These are phyloP conservation scores for Agriopis marginaria DNA, from an alignment of 2,888 invertebrate genomes.

Conservation along the genomic window DNA sequence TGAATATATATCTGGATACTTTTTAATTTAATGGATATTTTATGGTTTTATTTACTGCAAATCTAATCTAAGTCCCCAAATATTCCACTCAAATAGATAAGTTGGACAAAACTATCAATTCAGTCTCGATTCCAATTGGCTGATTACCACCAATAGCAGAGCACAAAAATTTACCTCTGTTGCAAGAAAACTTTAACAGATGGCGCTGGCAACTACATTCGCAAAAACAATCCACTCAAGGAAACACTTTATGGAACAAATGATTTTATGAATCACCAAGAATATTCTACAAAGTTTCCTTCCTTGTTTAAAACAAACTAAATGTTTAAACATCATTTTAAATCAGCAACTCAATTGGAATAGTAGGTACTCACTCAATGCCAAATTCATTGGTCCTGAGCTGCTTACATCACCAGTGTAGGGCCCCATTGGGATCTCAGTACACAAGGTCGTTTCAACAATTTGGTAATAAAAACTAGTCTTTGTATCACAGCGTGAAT, in stretches of 20 bases:
- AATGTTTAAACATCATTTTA: background rate
- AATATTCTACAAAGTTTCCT: slow-evolving; percentile 14
- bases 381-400: slow-evolving; percentile 5
- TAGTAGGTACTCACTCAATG: slow-evolving; percentile 23
- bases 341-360: background rate
- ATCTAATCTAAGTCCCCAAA: background rate
- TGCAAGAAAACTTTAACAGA: slow-evolving; percentile 36
- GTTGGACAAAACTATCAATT: background rate
- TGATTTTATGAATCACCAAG: slow-evolving; percentile 22
- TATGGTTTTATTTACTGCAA: too few species aligned
- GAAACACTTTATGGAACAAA: slow-evolving; percentile 4
- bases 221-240: slow-evolving; percentile 9
- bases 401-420: slow-evolving; percentile 14
- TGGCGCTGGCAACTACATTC: slow-evolving; percentile 41
- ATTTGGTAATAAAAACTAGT: slow-evolving; percentile 30
- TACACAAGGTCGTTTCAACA: slow-evolving; percentile 28
- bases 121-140: slow-evolving; percentile 7
- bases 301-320: slow-evolving; percentile 4
- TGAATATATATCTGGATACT: too few species aligned
- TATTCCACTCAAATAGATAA: background rate
- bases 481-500: background rate
- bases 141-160: slow-evolving; percentile 4
- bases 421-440: slow-evolving; percentile 23
- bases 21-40: too few species aligned
- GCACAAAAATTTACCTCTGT: background rate